Conservation (phyloP, 2,888 invertebrate species). For the Catotricha subobsoleta region DNA sequence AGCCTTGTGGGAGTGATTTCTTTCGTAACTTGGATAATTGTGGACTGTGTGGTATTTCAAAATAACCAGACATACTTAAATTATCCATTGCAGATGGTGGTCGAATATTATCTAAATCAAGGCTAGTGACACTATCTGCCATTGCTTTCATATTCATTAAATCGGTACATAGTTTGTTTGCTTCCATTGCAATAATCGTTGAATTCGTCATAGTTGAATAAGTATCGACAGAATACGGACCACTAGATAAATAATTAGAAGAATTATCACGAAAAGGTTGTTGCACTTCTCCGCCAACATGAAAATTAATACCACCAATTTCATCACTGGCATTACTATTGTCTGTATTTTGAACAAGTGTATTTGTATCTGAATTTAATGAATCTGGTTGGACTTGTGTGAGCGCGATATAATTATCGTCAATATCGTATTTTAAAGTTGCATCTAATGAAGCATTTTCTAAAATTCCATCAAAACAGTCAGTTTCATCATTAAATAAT, state of each 20-base stretch:
- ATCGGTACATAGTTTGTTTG: slow-evolving; percentile 46
- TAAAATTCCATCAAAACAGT: not conserved
- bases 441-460: not conserved
- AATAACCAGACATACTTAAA: slow-evolving; percentile 35
- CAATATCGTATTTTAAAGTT: too few relatives aligned
- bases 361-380: slow-evolving; percentile 13
- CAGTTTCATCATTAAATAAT: too few relatives aligned
- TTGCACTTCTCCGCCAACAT: slow-evolving; percentile 24
- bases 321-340: slow-evolving; percentile 18
- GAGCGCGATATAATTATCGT: too few relatives aligned
- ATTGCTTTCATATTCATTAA: too few relatives aligned
- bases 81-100: slow-evolving; percentile 65
- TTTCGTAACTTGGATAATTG: slow-evolving; percentile 33
- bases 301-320: slow-evolving; percentile 17
- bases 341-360: slow-evolving; percentile 20
- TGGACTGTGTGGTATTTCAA: slow-evolving; percentile 14
- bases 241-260: slow-evolving; percentile 12
- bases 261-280: slow-evolving; percentile 13
- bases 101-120: slow-evolving; percentile 55
- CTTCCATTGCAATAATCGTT: slow-evolving; percentile 55
- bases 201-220: slow-evolving; percentile 48
- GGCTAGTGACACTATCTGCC: slow-evolving; percentile 41
- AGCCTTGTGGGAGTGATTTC: slow-evolving; percentile 49
- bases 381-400: too few relatives aligned
- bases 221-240: slow-evolving; percentile 32